These are phyloP conservation scores for Urophycis tenuis DNA, from an alignment of 2,797 vertebrate genomes.

Conservation along the genomic window DNA sequence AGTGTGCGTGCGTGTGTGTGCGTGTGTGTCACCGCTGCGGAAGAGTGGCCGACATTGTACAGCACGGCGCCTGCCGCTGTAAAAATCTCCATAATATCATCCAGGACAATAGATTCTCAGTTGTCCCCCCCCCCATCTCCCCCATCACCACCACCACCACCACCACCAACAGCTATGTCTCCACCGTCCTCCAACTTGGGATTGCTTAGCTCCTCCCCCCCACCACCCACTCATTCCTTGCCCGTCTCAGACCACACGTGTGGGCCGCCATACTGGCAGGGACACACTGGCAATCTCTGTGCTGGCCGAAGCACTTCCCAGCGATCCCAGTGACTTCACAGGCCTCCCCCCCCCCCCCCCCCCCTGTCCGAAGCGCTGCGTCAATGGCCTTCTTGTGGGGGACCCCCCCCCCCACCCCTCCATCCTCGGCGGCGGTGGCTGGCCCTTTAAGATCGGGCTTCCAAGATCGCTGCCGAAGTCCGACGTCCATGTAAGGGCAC, in stretches of 20 bases:
- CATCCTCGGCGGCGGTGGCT: slow-evolving; percentile 1
- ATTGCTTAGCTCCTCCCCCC: neutral
- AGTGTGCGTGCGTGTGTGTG: too few relatives aligned
- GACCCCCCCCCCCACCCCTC: too few relatives aligned
- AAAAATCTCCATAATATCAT: slow-evolving; percentile 40
- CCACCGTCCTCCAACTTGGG: neutral
- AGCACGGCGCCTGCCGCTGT: slow-evolving; percentile 14
- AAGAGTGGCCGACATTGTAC: slow-evolving; percentile 29
- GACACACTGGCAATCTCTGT: slow-evolving; percentile 55
- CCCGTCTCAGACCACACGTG: slow-evolving; percentile 38
- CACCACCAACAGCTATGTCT: neutral
- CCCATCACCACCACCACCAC: too few relatives aligned
- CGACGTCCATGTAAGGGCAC: neutral
- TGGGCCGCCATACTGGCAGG: too few relatives aligned
- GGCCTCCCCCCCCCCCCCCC: too few relatives aligned
- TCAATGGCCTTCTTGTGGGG: slow-evolving; percentile 34
- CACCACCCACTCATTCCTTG: slow-evolving; percentile 8
- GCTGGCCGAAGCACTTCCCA: slow-evolving; percentile 8
- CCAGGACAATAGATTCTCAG: slow-evolving; percentile 60
- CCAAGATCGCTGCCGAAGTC: slow-evolving; percentile 2
- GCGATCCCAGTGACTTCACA: slow-evolving; percentile 51
- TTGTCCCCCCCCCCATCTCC: slow-evolving; percentile 13
- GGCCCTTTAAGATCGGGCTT: slow-evolving; percentile 3
- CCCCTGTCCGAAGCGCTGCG: too few relatives aligned
- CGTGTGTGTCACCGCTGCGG: too few relatives aligned